A percentile compares a stretch with the other conserved stretches of the same genome.
These are phyloP conservation scores for Graphium colonna DNA, from an alignment of 2,888 invertebrate species.

Conservation along the genomic window DNA sequence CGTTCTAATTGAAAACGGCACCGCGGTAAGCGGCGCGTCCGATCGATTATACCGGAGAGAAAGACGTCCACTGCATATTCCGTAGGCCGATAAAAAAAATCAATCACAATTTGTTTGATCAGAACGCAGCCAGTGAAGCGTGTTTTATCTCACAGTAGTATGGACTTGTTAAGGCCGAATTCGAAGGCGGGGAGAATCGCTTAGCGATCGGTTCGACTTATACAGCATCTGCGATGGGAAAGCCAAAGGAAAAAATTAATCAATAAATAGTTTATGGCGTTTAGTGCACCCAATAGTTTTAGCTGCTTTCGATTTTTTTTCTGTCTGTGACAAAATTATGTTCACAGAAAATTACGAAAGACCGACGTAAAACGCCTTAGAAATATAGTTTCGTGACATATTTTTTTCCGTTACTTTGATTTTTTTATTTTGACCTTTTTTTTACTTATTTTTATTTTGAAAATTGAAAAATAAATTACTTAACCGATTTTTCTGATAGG, in stretches of 20 bases:
- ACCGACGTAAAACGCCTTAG: too few species aligned
- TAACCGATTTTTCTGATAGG: too few species aligned
- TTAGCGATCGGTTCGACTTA: slow-evolving; percentile 56
- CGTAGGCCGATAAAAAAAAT: slow-evolving; percentile 28
- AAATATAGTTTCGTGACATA: too few species aligned
- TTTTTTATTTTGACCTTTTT: too few species aligned
- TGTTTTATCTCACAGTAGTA: slow-evolving; percentile 49
- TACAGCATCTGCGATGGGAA: slow-evolving; percentile 55
- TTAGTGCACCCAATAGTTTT: slow-evolving; percentile 29
- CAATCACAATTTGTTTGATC: slow-evolving; percentile 33
- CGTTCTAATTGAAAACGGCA: slow-evolving; percentile 27
- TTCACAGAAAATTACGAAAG: neutral
- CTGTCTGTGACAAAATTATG: neutral
- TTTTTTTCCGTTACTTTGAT: too few species aligned
- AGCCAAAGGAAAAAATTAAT: slow-evolving; percentile 43
- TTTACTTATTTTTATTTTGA: too few species aligned
- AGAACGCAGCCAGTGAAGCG: slow-evolving; percentile 42
- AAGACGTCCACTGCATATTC: slow-evolving; percentile 20
- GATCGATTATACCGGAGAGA: slow-evolving; percentile 20
- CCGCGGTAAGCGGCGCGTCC: slow-evolving; percentile 13
- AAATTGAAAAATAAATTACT: too few species aligned
- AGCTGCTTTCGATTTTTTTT: neutral
- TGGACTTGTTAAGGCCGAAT: slow-evolving; percentile 50
- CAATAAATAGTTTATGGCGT: slow-evolving; percentile 41
- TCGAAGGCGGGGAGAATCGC: slow-evolving; percentile 55